Evolutionary conservation across 2,797 vertebrate genomes (phyloP), one percentile per base, ranked within the genome.

Genomic region (Bovichtus diacanthus): DNA sequence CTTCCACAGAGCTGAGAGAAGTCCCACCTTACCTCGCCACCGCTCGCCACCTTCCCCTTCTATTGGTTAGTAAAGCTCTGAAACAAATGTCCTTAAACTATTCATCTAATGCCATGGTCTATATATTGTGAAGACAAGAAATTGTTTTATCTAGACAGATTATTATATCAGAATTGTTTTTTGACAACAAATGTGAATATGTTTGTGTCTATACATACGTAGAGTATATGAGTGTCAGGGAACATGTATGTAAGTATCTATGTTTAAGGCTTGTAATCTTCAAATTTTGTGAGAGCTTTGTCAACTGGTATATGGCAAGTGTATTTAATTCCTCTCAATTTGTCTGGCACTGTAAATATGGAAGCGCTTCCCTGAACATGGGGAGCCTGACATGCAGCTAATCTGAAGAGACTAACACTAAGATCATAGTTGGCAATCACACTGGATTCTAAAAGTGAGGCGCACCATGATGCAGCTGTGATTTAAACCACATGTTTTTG

Each of bases 1-100:
- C 78, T 93, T 93, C 74, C 92, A 93, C 88, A 64, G 91, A 65
- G 87, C 93, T 0, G 90, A 93, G 90, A 87, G 92, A 67, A 94
- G 93, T 55, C 91, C 94, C 11, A 92, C 90, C 21, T 69, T 94
- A 55, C 89, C 89, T 8, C 90, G 89, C 10, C 91, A 92, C 36
- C 65, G 31, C 36, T 87, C 85, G 0, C 88, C 88, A 0, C 84
- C 86, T 1, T 86, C 88, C 0, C 83, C 89, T 5, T 82, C 87
- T 2, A 36, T 61, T 0, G 92, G 93, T 93, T 2, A 78, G 88
- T 80, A 56, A 31, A 51, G 0, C 27, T 29, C n/a, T 10, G 3
- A 9, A 34, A 29, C 72, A 21, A 1, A 38, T 25, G 16, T 49
- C n/a, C 8, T 39, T 10, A 19, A 47, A 47, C 34, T 21, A 18